Evolutionary conservation across 2,113 vertebrate genomes (phyloP).

Genomic region (Thalassarche chlororhynchos): DNA sequence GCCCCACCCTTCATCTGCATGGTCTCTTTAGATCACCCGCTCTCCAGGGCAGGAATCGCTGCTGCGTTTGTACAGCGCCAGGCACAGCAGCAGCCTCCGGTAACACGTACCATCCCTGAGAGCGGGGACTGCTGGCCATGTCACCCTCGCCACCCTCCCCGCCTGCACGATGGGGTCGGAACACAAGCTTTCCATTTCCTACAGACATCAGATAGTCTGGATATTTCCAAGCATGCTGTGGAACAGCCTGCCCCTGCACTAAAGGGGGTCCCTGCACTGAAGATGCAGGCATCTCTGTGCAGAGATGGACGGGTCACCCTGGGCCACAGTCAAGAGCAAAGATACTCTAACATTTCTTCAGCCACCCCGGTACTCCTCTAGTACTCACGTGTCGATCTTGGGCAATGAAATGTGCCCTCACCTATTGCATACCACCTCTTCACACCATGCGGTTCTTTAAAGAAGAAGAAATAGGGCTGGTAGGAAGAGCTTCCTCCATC

Average conservation of each 20-base stretch:
- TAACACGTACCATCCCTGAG: fast-evolving
- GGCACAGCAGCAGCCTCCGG: neutral
- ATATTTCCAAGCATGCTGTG: neutral
- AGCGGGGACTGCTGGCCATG: fast-evolving
- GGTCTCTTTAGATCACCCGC: fast-evolving
- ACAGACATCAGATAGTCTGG: fast-evolving
- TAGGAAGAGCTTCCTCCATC: neutral
- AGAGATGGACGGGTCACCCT: neutral
- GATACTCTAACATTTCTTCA: neutral
- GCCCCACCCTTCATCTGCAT: fast-evolving
- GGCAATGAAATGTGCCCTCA: neutral
- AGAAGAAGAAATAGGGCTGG: neutral
- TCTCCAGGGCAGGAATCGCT: neutral
- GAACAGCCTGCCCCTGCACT: neutral
- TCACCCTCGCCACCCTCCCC: fast-evolving
- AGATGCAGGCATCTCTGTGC: neutral
- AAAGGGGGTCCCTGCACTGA: neutral
- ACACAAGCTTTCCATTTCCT: neutral
- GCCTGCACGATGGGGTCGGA: fast-evolving
- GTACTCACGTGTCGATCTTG: neutral
- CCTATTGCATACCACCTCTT: neutral
- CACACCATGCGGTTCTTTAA: neutral
- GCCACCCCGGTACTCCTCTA: no score
- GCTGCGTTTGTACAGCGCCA: fast-evolving
- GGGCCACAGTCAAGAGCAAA: neutral